Evolutionary conservation across 2,113 vertebrate species (phyloP).

Genomic region (Turnix velox): DNA sequence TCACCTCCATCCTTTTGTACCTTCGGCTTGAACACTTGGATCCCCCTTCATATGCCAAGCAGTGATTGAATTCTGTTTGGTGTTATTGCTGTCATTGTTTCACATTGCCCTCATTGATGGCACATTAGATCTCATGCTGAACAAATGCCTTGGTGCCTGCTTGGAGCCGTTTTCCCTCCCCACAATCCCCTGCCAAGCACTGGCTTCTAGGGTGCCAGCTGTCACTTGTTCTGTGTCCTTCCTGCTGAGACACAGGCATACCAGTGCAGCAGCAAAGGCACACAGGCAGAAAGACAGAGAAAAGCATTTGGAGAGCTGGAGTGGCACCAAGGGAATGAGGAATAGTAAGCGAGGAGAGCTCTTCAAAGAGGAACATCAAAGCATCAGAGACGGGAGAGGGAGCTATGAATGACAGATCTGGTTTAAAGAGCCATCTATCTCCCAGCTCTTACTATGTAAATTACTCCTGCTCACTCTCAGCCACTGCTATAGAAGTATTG

Average conservation of each 20-base stretch:
- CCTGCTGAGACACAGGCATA: background rate
- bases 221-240: background rate
- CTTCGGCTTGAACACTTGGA: background rate
- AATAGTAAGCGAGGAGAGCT: conserved; percentile 27
- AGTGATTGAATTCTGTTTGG: background rate
- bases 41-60: background rate
- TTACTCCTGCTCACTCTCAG: conserved; percentile 15
- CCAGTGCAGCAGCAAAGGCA: background rate
- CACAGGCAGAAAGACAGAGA: background rate
- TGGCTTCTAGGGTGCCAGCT: background rate
- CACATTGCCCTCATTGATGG: background rate
- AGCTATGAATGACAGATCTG: conserved; percentile 60
- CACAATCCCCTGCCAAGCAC: background rate
- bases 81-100: background rate
- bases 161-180: rapidly evolving
- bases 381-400: conserved; percentile 31
- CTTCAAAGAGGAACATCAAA: conserved; percentile 71
- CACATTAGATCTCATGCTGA: background rate
- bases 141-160: background rate
- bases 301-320: conserved; percentile 29
- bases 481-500: background rate
- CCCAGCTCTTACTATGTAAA: conserved; percentile 62
- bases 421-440: conserved; percentile 71
- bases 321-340: conserved; percentile 35
- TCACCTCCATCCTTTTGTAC: rapidly evolving